phyloP scores from a whole-genome alignment of 1,140 invertebrate genomes.

The Adelges cooleyi region DNA sequence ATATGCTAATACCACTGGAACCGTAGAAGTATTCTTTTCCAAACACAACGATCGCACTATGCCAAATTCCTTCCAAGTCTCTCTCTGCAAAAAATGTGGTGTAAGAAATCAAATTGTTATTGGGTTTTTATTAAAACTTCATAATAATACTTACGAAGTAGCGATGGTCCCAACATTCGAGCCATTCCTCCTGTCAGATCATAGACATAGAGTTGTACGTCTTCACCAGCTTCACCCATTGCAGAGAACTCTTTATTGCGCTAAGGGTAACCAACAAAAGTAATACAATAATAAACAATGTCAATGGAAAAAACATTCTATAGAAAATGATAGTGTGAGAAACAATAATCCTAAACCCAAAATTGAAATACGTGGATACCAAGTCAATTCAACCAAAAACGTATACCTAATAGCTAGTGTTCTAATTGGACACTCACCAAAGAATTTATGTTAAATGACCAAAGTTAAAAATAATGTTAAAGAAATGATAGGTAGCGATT shows the following conservation, averaged over 20 bases:
- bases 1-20: slow-evolving; percentile 59
- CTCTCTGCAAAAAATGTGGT: slow-evolving; percentile 43
- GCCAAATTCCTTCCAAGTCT: slow-evolving; percentile 75
- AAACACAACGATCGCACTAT: slow-evolving; percentile 73
- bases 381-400: neutral
- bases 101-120: neutral
- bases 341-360: too few relatives aligned
- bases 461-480: too few relatives aligned
- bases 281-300: too few relatives aligned
- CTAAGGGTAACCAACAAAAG: too few relatives aligned
- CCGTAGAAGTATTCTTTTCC: slow-evolving; percentile 82
- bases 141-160: slow-evolving; percentile 27
- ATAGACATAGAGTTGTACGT: slow-evolving; percentile 30
- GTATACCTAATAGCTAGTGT: neutral
- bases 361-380: neutral
- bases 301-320: too few relatives aligned
- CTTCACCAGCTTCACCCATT: slow-evolving; percentile 26
- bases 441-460: neutral
- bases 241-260: too few relatives aligned
- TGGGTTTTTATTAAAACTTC: neutral
- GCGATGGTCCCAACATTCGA: neutral
- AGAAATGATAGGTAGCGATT: too few relatives aligned
- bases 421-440: slow-evolving; percentile 1
- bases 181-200: slow-evolving; percentile 28
- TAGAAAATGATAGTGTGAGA: too few relatives aligned